phyloP scores from a whole-genome alignment of 1,140 invertebrate species.

The Proales similis region DNA sequence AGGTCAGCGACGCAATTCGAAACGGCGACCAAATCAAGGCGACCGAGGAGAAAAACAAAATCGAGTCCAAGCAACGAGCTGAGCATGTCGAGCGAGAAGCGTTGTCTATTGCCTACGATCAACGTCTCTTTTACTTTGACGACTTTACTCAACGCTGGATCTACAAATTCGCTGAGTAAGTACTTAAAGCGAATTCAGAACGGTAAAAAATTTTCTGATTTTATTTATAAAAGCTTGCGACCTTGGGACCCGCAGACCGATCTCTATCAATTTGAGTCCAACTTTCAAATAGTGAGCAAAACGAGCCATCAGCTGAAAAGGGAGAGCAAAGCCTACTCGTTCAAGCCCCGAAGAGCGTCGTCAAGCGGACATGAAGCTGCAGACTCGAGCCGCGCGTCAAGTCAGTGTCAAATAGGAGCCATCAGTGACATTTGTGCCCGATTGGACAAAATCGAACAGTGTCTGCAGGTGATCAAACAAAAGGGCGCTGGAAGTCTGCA shows the following conservation, averaged over 20 bases:
- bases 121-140: constrained; percentile 66
- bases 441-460: no score
- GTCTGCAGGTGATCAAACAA: no score
- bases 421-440: no score
- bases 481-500: no score
- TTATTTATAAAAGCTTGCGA: constrained; percentile 50
- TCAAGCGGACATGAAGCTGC: no score
- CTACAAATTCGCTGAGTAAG: constrained; percentile 62
- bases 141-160: constrained; percentile 63
- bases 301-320: constrained; percentile 66
- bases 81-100: constrained; percentile 62
- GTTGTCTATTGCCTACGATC: constrained; percentile 61
- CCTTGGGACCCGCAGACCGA: constrained; percentile 77
- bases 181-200: neutral
- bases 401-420: no score
- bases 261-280: constrained; percentile 68
- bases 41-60: constrained; percentile 75
- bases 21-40: constrained; percentile 71
- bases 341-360: no score
- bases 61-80: constrained; percentile 75
- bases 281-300: constrained; percentile 65
- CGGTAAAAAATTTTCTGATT: constrained; percentile 1
- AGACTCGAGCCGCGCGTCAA: no score
- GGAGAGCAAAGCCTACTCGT: no score
- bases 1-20: constrained; percentile 71